These are phyloP conservation scores for Diprion similis DNA, from an alignment of 1,140 invertebrate genomes.

Conservation along the genomic window DNA sequence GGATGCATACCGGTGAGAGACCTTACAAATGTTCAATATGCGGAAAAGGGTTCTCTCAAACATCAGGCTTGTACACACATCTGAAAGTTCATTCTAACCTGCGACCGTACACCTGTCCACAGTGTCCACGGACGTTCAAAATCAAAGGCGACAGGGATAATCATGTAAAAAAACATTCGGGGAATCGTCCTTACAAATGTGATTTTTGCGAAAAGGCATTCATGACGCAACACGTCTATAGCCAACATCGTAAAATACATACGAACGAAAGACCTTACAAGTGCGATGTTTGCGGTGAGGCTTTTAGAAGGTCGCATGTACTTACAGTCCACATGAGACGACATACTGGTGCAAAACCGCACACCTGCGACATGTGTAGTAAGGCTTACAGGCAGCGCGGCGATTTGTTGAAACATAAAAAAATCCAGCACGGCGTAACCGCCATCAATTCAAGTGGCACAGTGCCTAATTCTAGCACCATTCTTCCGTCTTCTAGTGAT, in stretches of 20 bases:
- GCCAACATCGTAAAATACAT: slow-evolving; percentile 45
- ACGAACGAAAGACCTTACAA: slow-evolving; percentile 37
- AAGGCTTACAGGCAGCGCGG: slow-evolving; percentile 37
- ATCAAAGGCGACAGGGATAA: slow-evolving; percentile 26
- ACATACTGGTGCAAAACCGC: slow-evolving; percentile 52
- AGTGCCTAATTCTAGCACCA: neutral
- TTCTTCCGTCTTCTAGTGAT: neutral
- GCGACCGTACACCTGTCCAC: slow-evolving; percentile 23
- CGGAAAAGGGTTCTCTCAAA: slow-evolving; percentile 38
- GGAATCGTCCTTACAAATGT: slow-evolving; percentile 41
- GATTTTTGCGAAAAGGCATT: slow-evolving; percentile 40
- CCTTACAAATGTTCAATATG: slow-evolving; percentile 39
- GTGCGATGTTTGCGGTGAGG: slow-evolving; percentile 39
- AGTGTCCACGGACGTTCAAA: slow-evolving; percentile 23
- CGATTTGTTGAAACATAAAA: slow-evolving; percentile 20
- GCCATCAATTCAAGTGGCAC: neutral
- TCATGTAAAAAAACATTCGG: slow-evolving; percentile 42
- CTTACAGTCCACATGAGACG: slow-evolving; percentile 33
- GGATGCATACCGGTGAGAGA: slow-evolving; percentile 51
- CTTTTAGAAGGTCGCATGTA: slow-evolving; percentile 39
- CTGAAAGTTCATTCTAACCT: slow-evolving; percentile 26
- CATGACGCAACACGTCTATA: slow-evolving; percentile 36
- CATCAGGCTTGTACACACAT: slow-evolving; percentile 31
- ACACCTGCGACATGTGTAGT: slow-evolving; percentile 32
- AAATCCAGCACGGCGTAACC: neutral